Evolutionary conservation across 2,113 vertebrate genomes (phyloP), one percentile per base, ranked within the genome.

Genomic region (Microtus pennsylvanicus): DNA sequence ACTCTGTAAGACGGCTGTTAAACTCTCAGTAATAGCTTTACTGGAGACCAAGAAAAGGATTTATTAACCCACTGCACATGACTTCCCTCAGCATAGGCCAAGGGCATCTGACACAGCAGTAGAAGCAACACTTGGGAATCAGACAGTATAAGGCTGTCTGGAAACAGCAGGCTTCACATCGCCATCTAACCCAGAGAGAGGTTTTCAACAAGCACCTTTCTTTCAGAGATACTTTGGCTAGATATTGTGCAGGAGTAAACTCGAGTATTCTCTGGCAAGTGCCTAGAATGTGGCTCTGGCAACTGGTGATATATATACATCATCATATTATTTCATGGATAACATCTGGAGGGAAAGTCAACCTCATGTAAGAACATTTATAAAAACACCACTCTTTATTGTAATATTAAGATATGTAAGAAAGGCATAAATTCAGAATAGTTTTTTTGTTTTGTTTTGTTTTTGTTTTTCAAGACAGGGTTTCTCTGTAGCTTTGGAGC

Each of bases 1-100:
- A 42, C 83, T 83, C 22, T 89, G 78, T 91, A 55, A 92, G 58
- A 88, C n/a, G 86, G 52, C 61, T 75, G 89, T 86, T 75, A 76
- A 93, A 72, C 35, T 74, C 74, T 82, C 50, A 81, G 55, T 89
- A 69, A 12, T 19, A 80, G 45, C 38, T 65, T 69, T 81, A 72
- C 72, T 81, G n/a, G 12, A 89, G 21, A 81, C 85, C 89, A 47
- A 55, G 47, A 21, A 88, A 63, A 93, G 72, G 70, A 42, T 42
- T 42, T 42, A 42, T 42, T 42, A 42, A 42, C 42, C 42, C 42
- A 42, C 42, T 42, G 42, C 42, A 42, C 42, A 42, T 42, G 42
- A 42, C 42, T 42, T 42, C 42, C 42, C 42, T 42, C 42, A 42
- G 42, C 42, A 42, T 42, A 42, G 42, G 42, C 42, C 42, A 42